Percentiles rank a stretch among this genome's conserved stretches.
Evolutionary conservation across 2,797 vertebrate genomes (phyloP).

Genomic region (Delichon dasypus): DNA sequence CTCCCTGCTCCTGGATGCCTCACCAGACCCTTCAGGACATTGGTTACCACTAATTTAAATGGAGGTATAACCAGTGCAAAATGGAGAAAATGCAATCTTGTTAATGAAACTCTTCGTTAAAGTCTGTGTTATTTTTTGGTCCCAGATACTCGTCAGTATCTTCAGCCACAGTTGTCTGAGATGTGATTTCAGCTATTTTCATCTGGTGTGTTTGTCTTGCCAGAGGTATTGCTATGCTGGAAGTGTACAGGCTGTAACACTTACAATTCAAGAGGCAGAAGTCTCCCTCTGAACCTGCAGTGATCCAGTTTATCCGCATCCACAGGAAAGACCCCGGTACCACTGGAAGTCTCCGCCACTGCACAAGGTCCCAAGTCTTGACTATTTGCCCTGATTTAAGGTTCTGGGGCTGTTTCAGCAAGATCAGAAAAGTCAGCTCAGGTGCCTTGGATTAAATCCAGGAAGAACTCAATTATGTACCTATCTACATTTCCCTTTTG

Average conservation of each 20-base stretch:
- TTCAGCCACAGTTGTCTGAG: background rate
- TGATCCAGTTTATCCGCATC: background rate
- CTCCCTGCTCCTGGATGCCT: background rate
- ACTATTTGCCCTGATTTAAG: background rate
- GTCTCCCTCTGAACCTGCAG: background rate
- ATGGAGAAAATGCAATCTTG: background rate
- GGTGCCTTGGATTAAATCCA: conserved; percentile 19
- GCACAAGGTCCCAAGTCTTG: background rate
- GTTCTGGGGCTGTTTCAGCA: background rate
- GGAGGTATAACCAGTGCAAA: background rate
- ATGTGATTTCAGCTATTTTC: background rate
- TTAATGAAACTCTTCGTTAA: background rate
- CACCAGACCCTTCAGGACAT: background rate
- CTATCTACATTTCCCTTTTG: conserved; percentile 19
- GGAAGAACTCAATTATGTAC: too few relatives aligned
- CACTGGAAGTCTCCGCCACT: background rate
- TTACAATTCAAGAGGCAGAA: background rate
- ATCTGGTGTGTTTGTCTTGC: background rate
- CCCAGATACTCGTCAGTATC: background rate
- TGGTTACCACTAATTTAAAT: background rate
- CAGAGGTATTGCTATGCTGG: background rate
- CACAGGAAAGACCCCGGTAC: background rate
- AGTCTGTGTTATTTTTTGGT: background rate
- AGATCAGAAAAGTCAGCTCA: background rate
- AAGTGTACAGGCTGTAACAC: background rate